Conservation (phyloP, 92 coral and sea anemone genomes). For the Zoanthus sansibaricus region DNA sequence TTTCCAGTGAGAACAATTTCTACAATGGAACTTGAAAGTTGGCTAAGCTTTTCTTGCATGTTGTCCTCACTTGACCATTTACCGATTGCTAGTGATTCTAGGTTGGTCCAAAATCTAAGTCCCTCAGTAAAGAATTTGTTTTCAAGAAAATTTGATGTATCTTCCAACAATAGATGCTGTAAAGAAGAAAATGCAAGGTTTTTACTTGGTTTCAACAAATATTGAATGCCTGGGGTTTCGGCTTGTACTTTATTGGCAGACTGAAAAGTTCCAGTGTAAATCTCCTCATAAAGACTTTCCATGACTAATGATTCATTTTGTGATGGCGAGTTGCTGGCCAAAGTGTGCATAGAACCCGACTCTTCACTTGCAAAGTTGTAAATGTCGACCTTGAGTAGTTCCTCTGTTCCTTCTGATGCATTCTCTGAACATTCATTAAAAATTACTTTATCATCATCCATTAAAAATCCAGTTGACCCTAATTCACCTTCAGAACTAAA, state of each 20-base stretch:
- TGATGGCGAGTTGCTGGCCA: background rate
- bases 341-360: background rate
- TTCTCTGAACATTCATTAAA: too few relatives aligned
- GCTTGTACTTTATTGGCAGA: background rate
- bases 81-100: conserved; percentile 2
- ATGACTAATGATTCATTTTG: background rate
- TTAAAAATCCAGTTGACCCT: background rate
- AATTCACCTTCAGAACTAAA: background rate
- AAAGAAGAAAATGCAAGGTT: background rate
- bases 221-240: background rate
- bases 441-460: background rate
- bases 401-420: background rate
- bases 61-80: background rate
- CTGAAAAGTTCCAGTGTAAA: background rate
- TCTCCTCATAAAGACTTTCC: conserved; percentile 9
- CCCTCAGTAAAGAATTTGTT: background rate
- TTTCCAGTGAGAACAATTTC: conserved; percentile 7
- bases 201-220: background rate
- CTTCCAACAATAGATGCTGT: conserved; percentile 18
- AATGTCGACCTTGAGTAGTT: background rate
- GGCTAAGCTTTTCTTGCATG: background rate
- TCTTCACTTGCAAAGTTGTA: background rate
- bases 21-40: conserved; percentile 1
- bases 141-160: background rate
- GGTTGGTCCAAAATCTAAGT: background rate